phyloP scores from a whole-genome alignment of 1,140 invertebrate species.

The Lineus longissimus region DNA sequence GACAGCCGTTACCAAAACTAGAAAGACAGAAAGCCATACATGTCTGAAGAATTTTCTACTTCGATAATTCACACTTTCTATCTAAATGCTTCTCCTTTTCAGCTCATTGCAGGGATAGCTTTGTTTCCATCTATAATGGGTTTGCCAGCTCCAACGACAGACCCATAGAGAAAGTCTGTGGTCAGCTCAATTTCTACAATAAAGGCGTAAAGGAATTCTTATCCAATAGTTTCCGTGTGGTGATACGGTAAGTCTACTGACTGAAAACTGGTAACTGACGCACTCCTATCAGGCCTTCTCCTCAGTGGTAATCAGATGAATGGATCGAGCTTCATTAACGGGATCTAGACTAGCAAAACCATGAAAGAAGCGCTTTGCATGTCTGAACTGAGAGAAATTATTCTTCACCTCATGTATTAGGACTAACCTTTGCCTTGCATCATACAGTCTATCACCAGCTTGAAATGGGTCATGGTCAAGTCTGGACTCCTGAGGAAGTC shows the following conservation, averaged over 20 bases:
- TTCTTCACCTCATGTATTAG: too few species aligned
- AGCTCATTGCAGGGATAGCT: slow-evolving; percentile 39
- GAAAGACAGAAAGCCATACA: background rate
- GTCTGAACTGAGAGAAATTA: too few species aligned
- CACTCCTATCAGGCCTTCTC: too few species aligned
- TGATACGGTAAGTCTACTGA: slow-evolving; percentile 7
- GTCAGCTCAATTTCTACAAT: slow-evolving; percentile 43
- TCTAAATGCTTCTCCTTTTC: slow-evolving; percentile 7
- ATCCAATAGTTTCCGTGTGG: slow-evolving; percentile 13
- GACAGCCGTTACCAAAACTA: background rate
- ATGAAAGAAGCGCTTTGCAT: too few species aligned
- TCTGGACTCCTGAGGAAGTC: too few species aligned
- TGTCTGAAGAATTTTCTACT: background rate
- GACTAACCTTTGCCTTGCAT: too few species aligned
- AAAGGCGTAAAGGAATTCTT: slow-evolving; percentile 13
- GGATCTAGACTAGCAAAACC: too few species aligned
- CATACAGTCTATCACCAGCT: too few species aligned
- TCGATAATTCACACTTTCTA: background rate
- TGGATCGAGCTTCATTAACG: too few species aligned
- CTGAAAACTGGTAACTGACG: too few species aligned
- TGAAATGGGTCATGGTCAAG: too few species aligned
- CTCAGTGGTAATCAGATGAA: too few species aligned
- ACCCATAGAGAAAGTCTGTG: slow-evolving; percentile 35
- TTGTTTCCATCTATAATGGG: slow-evolving; percentile 43
- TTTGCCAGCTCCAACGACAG: slow-evolving; percentile 34